A percentile compares a stretch with the other conserved stretches of the same genome.
Conservation (phyloP, 2,113 vertebrate species). For the Pontoporia blainvillei region DNA sequence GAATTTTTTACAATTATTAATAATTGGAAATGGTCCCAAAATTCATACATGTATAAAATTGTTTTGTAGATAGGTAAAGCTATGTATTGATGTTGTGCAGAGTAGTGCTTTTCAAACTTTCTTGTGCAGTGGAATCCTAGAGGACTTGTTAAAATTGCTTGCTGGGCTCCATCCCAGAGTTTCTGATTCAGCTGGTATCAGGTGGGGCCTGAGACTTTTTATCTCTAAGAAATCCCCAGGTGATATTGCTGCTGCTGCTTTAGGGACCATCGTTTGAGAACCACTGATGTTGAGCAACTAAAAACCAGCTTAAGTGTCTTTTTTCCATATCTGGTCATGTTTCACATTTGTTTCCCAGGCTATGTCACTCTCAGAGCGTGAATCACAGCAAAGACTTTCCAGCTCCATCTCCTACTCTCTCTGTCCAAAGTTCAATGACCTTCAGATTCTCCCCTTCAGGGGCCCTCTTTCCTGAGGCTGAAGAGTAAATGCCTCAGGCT, state of each 20-base stretch:
- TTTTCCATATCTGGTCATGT: neutral
- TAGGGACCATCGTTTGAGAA: neutral
- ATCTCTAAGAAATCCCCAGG: slow-evolving; percentile 20
- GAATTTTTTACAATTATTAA: slow-evolving; percentile 54
- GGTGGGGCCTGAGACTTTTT: neutral
- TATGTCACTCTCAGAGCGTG: neutral
- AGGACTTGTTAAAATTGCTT: neutral
- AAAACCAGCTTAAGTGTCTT: neutral
- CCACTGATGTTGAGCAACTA: neutral
- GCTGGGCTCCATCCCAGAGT: neutral
- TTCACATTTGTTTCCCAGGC: slow-evolving; percentile 30
- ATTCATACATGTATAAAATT: slow-evolving; percentile 45
- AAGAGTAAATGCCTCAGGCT: neutral
- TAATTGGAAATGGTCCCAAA: slow-evolving; percentile 64
- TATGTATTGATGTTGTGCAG: slow-evolving; percentile 23
- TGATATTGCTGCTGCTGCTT: neutral
- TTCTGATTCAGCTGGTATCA: neutral
- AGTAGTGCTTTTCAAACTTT: neutral
- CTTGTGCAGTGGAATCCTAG: neutral
- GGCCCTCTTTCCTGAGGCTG: neutral
- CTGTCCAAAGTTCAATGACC: neutral
- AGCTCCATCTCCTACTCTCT: neutral
- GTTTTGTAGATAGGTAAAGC: slow-evolving; percentile 58
- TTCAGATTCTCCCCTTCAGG: neutral
- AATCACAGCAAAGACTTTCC: slow-evolving; percentile 22